phyloP scores from a whole-genome alignment of 2,888 invertebrate species.

The Druceiella hillmani region DNA sequence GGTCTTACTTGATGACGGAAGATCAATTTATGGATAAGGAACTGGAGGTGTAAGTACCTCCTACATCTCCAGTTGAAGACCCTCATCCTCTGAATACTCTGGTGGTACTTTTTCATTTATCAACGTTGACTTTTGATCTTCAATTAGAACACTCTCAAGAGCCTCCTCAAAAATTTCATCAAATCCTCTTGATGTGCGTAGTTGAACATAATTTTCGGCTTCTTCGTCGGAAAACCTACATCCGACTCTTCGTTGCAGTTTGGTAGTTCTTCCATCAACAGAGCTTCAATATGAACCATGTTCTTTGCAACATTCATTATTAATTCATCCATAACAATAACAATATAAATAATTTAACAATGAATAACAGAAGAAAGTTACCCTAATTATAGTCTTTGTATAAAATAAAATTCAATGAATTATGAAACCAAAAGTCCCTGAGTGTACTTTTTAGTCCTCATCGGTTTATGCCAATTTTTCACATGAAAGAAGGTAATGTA shows the following conservation, averaged over 20 bases:
- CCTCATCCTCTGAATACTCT: conserved; percentile 18
- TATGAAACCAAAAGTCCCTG: no score
- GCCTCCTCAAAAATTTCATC: conserved; percentile 23
- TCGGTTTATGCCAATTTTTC: no score
- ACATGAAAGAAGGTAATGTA: no score
- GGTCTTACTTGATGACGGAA: conserved; percentile 21
- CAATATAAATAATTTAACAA: no score
- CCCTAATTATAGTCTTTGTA: no score
- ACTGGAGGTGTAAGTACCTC: conserved; percentile 23
- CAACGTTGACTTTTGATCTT: conserved; percentile 18
- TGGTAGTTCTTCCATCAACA: conserved; percentile 23
- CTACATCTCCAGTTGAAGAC: no score
- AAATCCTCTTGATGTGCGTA: conserved; percentile 22
- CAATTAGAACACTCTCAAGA: conserved; percentile 19
- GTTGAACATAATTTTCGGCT: conserved; percentile 21
- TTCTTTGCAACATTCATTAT: conserved; percentile 21
- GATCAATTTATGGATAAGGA: conserved; percentile 20
- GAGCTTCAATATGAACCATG: conserved; percentile 22
- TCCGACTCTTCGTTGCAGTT: conserved; percentile 23
- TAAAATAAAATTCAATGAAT: no score
- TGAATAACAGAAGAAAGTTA: no score
- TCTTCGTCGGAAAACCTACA: conserved; percentile 23
- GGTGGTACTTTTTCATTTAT: conserved; percentile 20
- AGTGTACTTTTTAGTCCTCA: no score
- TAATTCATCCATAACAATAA: no score